Evolutionary conservation across 2,113 vertebrate genomes (phyloP).

Genomic region (Aptenodytes forsteri): DNA sequence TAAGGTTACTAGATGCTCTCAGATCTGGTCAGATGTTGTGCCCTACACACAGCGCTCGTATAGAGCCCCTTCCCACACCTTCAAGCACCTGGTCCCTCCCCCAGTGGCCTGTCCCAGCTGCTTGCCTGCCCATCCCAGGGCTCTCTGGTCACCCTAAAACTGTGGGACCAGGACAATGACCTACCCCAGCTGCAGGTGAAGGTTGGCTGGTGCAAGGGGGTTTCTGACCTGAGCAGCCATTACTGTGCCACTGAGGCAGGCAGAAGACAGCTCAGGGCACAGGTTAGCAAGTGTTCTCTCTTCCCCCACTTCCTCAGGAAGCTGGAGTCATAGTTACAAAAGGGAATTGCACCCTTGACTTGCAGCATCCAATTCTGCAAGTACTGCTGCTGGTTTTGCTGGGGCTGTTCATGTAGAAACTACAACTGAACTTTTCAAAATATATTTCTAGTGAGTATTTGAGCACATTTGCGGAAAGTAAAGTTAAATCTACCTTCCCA

Average conservation of each 20-base stretch:
- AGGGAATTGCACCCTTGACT: neutral
- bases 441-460: neutral
- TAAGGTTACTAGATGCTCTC: neutral
- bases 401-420: neutral
- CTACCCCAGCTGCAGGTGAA: neutral
- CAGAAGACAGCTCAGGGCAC: neutral
- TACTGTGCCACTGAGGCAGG: neutral
- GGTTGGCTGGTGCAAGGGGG: neutral
- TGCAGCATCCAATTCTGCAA: neutral
- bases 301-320: neutral
- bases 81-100: neutral
- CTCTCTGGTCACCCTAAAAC: neutral
- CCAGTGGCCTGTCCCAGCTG: neutral
- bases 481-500: neutral
- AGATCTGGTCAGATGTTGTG: neutral
- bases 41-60: neutral
- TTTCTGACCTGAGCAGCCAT: neutral
- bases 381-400: neutral
- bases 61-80: neutral
- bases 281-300: neutral
- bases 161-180: rapidly evolving
- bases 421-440: neutral
- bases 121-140: neutral
- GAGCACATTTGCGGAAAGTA: neutral
- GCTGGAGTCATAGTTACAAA: neutral